These are phyloP conservation scores for Sturmia bella DNA, from an alignment of 2,888 invertebrate genomes.

Conservation along the genomic window DNA sequence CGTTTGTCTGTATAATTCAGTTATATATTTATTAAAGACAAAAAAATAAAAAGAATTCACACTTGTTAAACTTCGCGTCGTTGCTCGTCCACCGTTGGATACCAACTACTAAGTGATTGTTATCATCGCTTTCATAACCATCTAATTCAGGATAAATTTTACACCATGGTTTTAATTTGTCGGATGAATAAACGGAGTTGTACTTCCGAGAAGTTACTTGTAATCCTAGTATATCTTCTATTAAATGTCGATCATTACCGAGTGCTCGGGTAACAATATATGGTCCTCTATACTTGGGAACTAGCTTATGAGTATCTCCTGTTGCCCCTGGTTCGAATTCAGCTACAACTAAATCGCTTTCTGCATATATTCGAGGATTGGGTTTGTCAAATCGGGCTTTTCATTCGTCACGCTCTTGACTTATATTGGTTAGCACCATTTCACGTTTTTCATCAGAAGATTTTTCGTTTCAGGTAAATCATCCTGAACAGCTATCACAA, in stretches of 20 bases:
- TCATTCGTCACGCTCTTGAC: slow-evolving; percentile 52
- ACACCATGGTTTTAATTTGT: slow-evolving; percentile 62
- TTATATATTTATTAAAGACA: too few species aligned
- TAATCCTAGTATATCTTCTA: slow-evolving; percentile 68
- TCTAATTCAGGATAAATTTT: too few species aligned
- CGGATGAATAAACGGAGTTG: slow-evolving; percentile 45
- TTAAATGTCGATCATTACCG: slow-evolving; percentile 62
- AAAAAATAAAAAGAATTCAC: too few species aligned
- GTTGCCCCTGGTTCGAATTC: too few species aligned
- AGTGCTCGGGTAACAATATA: slow-evolving; percentile 56
- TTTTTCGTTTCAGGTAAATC: slow-evolving; percentile 40
- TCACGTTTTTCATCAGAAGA: slow-evolving; percentile 27
- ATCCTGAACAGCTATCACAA: slow-evolving; percentile 23
- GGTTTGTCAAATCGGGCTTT: slow-evolving; percentile 45
- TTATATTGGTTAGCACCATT: slow-evolving; percentile 43
- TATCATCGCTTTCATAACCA: too few species aligned
- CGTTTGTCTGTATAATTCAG: too few species aligned
- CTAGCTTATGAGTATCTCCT: slow-evolving; percentile 66
- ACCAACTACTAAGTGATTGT: too few species aligned
- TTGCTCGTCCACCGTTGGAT: too few species aligned
- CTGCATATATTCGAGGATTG: slow-evolving; percentile 23
- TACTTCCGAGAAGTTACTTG: slow-evolving; percentile 53
- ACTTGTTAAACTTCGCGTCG: too few species aligned
- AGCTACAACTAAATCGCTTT: slow-evolving; percentile 56
- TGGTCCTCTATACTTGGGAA: slow-evolving; percentile 62